Evolutionary conservation across 2,113 vertebrate species (phyloP).

Genomic region (Eptatretus burgeri): DNA sequence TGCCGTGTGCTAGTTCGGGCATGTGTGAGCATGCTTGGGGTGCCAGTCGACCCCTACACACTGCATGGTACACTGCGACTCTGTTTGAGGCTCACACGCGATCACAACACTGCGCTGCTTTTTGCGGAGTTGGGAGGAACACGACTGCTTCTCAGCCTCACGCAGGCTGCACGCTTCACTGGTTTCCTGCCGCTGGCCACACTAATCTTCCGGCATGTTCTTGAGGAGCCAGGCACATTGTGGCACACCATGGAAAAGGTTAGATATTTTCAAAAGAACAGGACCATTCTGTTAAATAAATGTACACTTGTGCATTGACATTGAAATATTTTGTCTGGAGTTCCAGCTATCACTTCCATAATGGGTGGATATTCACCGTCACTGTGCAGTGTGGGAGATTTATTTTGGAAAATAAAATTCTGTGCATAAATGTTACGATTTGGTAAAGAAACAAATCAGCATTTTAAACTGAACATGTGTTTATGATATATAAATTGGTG

Average conservation of each 20-base stretch:
- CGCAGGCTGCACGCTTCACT: constrained; percentile 58
- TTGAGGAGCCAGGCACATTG: constrained; percentile 58
- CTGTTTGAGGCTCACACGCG: constrained; percentile 52
- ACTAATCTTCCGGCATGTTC: constrained; percentile 62
- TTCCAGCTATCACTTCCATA: no score
- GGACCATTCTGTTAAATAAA: no score
- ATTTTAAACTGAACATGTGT: no score
- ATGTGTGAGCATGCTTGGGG: constrained; percentile 69
- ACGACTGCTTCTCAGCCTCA: constrained; percentile 55
- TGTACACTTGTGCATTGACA: no score
- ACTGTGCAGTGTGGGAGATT: no score
- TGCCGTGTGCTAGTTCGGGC: constrained; percentile 53
- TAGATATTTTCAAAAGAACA: neutral
- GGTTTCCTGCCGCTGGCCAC: constrained; percentile 67
- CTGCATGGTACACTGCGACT: constrained; percentile 60
- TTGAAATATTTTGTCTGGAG: no score
- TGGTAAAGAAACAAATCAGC: no score
- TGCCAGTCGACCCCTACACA: constrained; percentile 68
- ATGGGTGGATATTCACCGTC: no score
- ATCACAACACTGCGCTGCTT: constrained; percentile 70
- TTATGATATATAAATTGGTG: no score
- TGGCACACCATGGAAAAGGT: constrained; percentile 87
- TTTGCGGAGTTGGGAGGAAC: constrained; percentile 69
- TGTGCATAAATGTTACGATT: no score
- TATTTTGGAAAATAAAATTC: no score